These are phyloP conservation scores for Cistogaster globosa DNA, from an alignment of 2,888 invertebrate genomes.

Conservation along the genomic window DNA sequence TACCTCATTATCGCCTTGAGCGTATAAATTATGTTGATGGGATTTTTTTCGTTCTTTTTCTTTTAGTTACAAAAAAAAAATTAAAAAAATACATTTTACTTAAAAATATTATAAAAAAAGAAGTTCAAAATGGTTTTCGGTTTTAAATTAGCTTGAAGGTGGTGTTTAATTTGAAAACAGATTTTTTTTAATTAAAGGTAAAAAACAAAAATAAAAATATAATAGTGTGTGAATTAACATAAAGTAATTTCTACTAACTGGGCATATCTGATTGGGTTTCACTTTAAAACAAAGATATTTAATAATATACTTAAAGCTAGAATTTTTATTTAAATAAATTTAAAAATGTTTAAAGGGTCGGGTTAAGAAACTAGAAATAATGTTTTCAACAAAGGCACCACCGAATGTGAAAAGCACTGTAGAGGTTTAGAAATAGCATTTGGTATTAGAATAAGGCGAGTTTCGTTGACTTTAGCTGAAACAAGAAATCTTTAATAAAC, in stretches of 20 bases:
- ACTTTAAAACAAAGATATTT: background rate
- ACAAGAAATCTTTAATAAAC: no score
- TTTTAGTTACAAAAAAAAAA: constrained; percentile 31
- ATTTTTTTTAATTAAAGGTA: constrained; percentile 20
- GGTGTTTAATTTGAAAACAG: constrained; percentile 54
- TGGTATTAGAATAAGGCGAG: no score
- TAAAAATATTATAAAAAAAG: constrained; percentile 15
- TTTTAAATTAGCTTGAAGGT: constrained; percentile 61
- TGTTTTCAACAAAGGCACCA: no score
- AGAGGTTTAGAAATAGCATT: no score
- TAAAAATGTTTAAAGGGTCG: no score
- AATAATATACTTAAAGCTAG: no score
- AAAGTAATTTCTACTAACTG: background rate
- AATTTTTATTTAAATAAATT: no score
- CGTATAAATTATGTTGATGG: constrained; percentile 83
- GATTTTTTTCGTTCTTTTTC: constrained; percentile 71
- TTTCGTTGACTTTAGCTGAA: no score
- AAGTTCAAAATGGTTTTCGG: constrained; percentile 45
- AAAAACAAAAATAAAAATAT: background rate
- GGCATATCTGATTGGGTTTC: background rate
- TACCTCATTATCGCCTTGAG: constrained; percentile 83
- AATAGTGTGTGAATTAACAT: constrained; percentile 18
- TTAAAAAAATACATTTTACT: constrained; percentile 55
- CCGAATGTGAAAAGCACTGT: no score
- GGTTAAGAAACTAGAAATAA: no score